These are phyloP conservation scores for Rhinoderma darwinii DNA, from an alignment of 2,113 vertebrate species.

Conservation along the genomic window DNA sequence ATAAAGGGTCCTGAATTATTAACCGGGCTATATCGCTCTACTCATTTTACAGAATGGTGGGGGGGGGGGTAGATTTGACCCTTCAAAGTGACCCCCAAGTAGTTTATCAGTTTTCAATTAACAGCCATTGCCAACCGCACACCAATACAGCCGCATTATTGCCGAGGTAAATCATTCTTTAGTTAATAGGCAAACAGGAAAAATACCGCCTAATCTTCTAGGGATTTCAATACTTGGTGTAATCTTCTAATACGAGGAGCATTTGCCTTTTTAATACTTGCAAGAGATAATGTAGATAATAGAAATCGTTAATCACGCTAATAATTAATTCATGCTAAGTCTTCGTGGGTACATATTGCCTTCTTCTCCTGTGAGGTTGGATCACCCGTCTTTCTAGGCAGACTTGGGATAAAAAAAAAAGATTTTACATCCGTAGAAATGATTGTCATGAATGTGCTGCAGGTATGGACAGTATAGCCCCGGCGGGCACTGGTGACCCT, in stretches of 20 bases:
- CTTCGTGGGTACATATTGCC: not conserved
- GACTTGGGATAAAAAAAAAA: not conserved
- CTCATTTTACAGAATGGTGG: slow-evolving; percentile 20
- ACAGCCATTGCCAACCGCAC: not conserved
- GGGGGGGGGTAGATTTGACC: not conserved
- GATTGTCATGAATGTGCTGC: no score
- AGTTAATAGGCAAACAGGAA: slow-evolving; percentile 27
- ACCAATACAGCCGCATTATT: not conserved
- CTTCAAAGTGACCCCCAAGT: slow-evolving; percentile 18
- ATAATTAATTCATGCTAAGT: slow-evolving; percentile 46
- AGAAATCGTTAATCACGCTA: slow-evolving; percentile 32
- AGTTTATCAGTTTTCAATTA: slow-evolving; percentile 52
- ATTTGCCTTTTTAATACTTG: slow-evolving; percentile 24
- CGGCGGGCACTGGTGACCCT: no score
- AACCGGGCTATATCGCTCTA: not conserved
- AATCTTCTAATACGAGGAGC: slow-evolving; percentile 2
- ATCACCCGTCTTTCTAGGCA: not conserved
- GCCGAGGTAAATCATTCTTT: slow-evolving; percentile 10
- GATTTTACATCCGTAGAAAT: not conserved
- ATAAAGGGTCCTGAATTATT: slow-evolving; percentile 54
- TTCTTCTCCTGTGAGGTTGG: not conserved
- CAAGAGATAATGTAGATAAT: slow-evolving; percentile 50
- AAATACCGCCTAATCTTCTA: slow-evolving; percentile 17
- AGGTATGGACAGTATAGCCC: no score
- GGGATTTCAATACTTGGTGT: slow-evolving; percentile 29